These are phyloP conservation scores for Phaethornis superciliosus DNA, from an alignment of 2,113 vertebrate genomes.

Conservation along the genomic window DNA sequence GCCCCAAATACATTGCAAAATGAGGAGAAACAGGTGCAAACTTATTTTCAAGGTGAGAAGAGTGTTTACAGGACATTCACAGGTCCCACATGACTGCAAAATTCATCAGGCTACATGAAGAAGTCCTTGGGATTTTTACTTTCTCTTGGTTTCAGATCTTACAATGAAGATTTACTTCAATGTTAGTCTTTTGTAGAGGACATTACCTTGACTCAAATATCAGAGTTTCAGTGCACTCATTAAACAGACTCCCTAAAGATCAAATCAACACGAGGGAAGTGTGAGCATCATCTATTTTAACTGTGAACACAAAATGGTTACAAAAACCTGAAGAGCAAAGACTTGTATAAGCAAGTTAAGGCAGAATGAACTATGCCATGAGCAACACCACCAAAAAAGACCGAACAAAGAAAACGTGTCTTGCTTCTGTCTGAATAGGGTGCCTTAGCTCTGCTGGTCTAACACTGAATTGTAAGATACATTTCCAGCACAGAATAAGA, in stretches of 20 bases:
- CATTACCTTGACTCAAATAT: not conserved
- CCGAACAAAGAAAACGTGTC: not conserved
- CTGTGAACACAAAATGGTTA: not conserved
- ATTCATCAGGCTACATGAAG: not conserved
- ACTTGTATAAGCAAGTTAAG: not conserved
- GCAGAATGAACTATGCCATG: not conserved
- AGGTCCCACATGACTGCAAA: not conserved
- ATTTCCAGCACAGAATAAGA: not conserved
- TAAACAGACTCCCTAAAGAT: not conserved
- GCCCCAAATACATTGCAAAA: not conserved
- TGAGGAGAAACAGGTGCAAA: slow-evolving; percentile 12
- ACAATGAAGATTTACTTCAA: not conserved
- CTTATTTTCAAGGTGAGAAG: slow-evolving; percentile 24
- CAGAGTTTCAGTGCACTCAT: not conserved
- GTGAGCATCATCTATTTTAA: not conserved
- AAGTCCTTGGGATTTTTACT: not conserved
- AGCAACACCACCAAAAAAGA: not conserved
- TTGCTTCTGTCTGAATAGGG: not conserved
- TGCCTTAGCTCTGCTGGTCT: not conserved
- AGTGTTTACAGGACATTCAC: not conserved
- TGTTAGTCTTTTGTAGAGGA: not conserved
- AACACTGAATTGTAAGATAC: not conserved
- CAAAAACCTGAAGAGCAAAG: not conserved
- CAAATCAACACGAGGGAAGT: not conserved
- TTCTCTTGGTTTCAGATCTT: not conserved